Base-by-base conservation (phyloP, 1,140 invertebrate genomes). In the Agrypnia vestita region DNA sequence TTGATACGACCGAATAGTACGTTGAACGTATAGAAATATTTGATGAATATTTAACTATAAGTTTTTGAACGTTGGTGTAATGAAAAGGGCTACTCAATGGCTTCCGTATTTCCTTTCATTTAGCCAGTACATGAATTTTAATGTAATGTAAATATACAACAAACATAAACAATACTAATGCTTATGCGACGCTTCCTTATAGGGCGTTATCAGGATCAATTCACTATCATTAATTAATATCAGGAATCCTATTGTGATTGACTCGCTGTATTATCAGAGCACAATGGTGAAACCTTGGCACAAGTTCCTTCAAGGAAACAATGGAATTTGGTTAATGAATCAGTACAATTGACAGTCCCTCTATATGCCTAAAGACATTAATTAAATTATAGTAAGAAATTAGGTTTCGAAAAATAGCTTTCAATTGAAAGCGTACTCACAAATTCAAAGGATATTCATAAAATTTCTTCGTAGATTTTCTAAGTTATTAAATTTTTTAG, bases 191-290 rank as follows among this genome's bases (percentile, higher is more conserved):
- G 49, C 49, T 51, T 51, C 11, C 11, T 51, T 12, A 9, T 51
- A 51, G 49, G 49, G 11, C 49, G 49, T 35, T 56, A 15, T 56
- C 53, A 19, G 59, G 59, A 62, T 62, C 17, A 25, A 35, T 62
- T 12, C 25, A 17, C 59, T 62, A 62, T 62, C 59, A 62, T 62
- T 62, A 62, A 62, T 62, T 62, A 62, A 62, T 62, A 62, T 62
- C 59, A 35, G 59, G 59, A 21, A 62, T 35, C 17, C 59, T 13
- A 62, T 62, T 62, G 19, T 62, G 59, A 62, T 62, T 62, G 59
- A 62, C 59, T 21, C 59, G 25, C 53, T 19, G 25, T 62, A 15
- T 51, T 51, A 12, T 15, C 59, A 10, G 3, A 25, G 6, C 19
- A 62, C 59, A 62, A 62, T 62, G 59, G 59, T 4, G 19, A 35